Conservation (phyloP, 2,888 invertebrate species). For the Thymelicus sylvestris region DNA sequence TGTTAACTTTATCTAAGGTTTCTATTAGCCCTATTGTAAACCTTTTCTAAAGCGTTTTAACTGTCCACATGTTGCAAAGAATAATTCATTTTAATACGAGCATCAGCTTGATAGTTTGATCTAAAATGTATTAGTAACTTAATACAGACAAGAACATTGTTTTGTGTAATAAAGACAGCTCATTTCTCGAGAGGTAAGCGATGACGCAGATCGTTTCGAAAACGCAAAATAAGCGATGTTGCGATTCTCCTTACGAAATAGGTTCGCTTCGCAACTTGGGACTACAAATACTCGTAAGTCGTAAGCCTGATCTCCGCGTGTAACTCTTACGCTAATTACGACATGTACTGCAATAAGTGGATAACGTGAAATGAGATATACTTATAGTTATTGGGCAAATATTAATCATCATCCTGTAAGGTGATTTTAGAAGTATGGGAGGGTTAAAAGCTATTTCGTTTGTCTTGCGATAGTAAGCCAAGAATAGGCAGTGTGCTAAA, state of each 20-base stretch:
- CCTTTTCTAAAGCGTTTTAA: not conserved
- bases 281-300: slow-evolving; percentile 66
- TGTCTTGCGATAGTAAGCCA: too few species aligned
- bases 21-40: slow-evolving; percentile 5
- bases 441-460: too few species aligned
- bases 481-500: too few species aligned
- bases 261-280: slow-evolving; percentile 78
- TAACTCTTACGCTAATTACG: slow-evolving; percentile 49
- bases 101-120: not conserved
- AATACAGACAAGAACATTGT: not conserved
- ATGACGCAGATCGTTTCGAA: slow-evolving; percentile 82
- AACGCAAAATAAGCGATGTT: slow-evolving; percentile 82
- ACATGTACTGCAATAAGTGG: slow-evolving; percentile 20
- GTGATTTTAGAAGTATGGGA: not conserved
- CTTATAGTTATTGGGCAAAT: slow-evolving; percentile 2
- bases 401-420: not conserved
- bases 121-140: too few species aligned
- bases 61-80: not conserved
- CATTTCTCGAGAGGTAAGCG: slow-evolving; percentile 52
- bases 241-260: slow-evolving; percentile 81
- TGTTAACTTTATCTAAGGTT: slow-evolving; percentile 27
- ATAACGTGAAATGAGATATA: slow-evolving; percentile 16
- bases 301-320: slow-evolving; percentile 74
- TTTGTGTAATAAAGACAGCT: slow-evolving; percentile 9
- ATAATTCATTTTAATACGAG: not conserved